Percentiles rank a stretch among this genome's conserved stretches.
Evolutionary conservation across 2,888 invertebrate genomes (phyloP).

Genomic region (Torymus tubicola): DNA sequence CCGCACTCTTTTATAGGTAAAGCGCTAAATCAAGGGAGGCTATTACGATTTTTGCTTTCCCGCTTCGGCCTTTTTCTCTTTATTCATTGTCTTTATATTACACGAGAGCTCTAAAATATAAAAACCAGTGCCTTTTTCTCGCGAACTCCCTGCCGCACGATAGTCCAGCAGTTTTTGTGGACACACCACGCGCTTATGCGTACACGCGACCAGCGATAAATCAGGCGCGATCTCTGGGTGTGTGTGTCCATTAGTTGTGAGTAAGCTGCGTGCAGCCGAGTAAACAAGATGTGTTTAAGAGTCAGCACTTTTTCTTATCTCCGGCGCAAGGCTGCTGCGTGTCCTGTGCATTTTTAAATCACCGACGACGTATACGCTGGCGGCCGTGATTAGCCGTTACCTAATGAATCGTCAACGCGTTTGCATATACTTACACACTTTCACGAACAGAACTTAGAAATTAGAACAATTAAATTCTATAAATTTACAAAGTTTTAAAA

Average conservation of each 20-base stretch:
- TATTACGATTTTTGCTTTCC: slow-evolving; percentile 41
- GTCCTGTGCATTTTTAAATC: too few relatives aligned
- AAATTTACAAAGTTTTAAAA: too few relatives aligned
- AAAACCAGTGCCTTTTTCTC: background rate
- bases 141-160: background rate
- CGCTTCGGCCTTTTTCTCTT: slow-evolving; percentile 1
- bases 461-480: too few relatives aligned
- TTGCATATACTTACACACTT: too few relatives aligned
- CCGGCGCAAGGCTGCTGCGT: background rate
- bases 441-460: too few relatives aligned
- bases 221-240: slow-evolving; percentile 21
- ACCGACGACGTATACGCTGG: too few relatives aligned
- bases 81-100: slow-evolving; percentile 24
- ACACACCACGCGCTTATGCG: background rate
- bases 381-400: too few relatives aligned
- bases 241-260: slow-evolving; percentile 35
- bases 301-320: slow-evolving; percentile 10
- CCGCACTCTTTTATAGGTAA: background rate
- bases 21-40: slow-evolving; percentile 36
- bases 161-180: background rate
- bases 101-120: slow-evolving; percentile 12
- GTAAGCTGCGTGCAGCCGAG: slow-evolving; percentile 3
- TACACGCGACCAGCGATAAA: slow-evolving; percentile 29
- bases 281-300: slow-evolving; percentile 32
- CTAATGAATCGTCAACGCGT: too few relatives aligned